Evolutionary conservation across 2,888 invertebrate species (phyloP).

Genomic region (Hylaea fasciaria): DNA sequence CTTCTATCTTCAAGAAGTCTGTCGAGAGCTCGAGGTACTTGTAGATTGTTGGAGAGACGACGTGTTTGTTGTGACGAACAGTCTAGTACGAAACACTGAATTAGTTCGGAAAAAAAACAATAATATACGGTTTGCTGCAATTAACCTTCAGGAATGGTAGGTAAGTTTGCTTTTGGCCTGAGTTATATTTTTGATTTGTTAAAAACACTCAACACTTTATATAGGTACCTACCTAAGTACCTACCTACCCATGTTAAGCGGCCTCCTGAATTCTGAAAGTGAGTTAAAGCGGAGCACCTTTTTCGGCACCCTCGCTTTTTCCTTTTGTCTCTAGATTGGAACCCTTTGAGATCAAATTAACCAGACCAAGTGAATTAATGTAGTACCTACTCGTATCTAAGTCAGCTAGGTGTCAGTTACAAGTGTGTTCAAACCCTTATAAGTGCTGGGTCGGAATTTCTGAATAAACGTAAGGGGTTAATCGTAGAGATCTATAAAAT

Average conservation of each 20-base stretch:
- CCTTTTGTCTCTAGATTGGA: constrained; percentile 13
- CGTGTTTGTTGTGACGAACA: not conserved
- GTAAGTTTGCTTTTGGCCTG: too few species aligned
- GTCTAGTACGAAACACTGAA: too few species aligned
- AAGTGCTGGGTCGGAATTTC: constrained; percentile 1
- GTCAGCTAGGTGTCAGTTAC: constrained; percentile 19
- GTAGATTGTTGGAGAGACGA: constrained; percentile 6
- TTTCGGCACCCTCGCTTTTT: constrained; percentile 3
- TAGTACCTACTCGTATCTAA: constrained; percentile 22
- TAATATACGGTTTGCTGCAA: too few species aligned
- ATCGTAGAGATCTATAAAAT: not conserved
- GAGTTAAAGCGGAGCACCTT: constrained; percentile 4
- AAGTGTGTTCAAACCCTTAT: constrained; percentile 19
- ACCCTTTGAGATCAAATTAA: constrained; percentile 25
- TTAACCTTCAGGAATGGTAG: too few species aligned
- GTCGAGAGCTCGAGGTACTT: constrained; percentile 2
- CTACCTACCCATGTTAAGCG: too few species aligned
- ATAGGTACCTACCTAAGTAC: too few species aligned
- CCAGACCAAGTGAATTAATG: constrained; percentile 26
- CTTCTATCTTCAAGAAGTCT: not conserved
- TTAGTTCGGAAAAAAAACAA: too few species aligned
- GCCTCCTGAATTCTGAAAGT: too few species aligned
- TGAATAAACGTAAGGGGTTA: not conserved
- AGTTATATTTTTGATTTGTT: too few species aligned
- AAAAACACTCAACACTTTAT: too few species aligned